Percentiles rank a stretch among this genome's conserved stretches.
Evolutionary conservation across 2,888 invertebrate genomes (phyloP).

Genomic region (Hyalella azteca): DNA sequence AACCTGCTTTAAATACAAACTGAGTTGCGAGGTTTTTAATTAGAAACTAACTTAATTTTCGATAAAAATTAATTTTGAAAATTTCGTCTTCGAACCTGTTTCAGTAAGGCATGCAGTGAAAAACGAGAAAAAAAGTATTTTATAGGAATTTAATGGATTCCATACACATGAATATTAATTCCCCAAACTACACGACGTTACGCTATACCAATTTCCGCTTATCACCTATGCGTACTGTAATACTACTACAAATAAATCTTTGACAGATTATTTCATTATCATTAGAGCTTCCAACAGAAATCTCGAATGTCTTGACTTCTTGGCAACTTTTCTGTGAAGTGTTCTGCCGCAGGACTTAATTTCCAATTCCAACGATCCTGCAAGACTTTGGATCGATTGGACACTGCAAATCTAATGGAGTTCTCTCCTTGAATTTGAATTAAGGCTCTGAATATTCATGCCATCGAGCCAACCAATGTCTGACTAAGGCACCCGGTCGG

Average conservation of each 20-base stretch:
- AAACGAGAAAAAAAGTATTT: no score
- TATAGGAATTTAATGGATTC: no score
- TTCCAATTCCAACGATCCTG: neutral
- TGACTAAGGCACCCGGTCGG: neutral
- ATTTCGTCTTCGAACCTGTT: no score
- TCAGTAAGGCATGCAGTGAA: no score
- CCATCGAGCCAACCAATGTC: neutral
- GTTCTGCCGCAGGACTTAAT: neutral
- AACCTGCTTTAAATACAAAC: no score
- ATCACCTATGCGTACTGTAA: no score
- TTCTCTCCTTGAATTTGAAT: neutral
- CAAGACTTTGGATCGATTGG: neutral
- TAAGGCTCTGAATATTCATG: slow-evolving; percentile 7
- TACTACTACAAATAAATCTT: neutral
- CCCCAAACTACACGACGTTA: no score
- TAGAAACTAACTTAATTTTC: no score
- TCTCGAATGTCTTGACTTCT: neutral
- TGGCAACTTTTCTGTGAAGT: neutral
- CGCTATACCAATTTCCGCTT: no score
- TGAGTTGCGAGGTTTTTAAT: no score
- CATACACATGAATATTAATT: no score
- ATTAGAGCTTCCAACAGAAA: neutral
- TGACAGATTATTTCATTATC: neutral
- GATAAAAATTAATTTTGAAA: no score
- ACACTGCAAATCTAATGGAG: neutral